Evolutionary conservation across 2,888 invertebrate species (phyloP).

Genomic region (Drosophila nr. fundita): DNA sequence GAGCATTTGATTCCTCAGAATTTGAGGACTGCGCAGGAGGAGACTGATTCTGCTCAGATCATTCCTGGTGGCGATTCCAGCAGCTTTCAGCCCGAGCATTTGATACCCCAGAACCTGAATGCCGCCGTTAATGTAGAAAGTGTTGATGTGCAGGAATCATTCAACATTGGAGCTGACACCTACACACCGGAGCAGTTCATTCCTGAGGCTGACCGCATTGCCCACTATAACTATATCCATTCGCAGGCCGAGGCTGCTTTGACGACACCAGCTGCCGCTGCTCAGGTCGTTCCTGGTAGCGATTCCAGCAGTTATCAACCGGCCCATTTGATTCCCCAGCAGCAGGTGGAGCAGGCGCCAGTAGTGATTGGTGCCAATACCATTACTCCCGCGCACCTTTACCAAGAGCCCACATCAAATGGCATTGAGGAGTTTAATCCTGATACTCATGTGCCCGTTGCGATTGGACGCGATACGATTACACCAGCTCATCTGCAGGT

Average conservation of each 20-base stretch:
- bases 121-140: background rate
- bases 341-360: conserved; percentile 24
- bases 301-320: background rate
- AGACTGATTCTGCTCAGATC: background rate
- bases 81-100: conserved; percentile 42
- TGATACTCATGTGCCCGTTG: conserved; percentile 59
- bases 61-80: conserved; percentile 22
- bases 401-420: conserved; percentile 63
- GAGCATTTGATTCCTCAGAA: conserved; percentile 17
- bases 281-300: background rate
- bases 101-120: conserved; percentile 34
- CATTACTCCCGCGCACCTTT: conserved; percentile 45
- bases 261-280: background rate
- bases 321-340: background rate
- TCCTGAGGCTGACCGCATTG: background rate
- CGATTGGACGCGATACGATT: conserved; percentile 56
- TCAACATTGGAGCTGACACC: conserved; percentile 1
- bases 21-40: background rate
- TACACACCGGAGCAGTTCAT: background rate
- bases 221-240: background rate
- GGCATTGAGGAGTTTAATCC: conserved; percentile 69
- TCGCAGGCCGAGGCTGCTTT: background rate
- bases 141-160: background rate
- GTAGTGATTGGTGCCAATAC: conserved; percentile 36
- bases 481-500: conserved; percentile 39